A percentile compares a stretch with the other conserved stretches of the same genome.
Evolutionary conservation across 1,140 invertebrate species (phyloP).

Genomic region (Lerema accius): DNA sequence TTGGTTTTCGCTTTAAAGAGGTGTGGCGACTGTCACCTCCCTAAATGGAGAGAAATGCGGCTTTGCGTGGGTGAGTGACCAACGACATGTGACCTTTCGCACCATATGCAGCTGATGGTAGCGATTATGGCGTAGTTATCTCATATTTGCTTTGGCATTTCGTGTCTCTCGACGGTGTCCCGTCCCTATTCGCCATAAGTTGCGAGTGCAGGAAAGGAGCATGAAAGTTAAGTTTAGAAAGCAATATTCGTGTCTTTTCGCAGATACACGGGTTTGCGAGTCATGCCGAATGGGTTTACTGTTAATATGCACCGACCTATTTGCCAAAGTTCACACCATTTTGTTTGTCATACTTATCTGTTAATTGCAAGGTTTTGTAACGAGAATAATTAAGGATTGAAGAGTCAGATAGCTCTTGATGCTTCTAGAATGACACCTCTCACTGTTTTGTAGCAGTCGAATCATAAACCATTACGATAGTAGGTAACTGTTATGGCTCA

Average conservation of each 20-base stretch:
- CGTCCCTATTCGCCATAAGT: conserved; percentile 30
- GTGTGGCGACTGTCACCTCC: conserved; percentile 50
- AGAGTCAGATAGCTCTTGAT: too few relatives aligned
- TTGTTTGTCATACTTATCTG: too few relatives aligned
- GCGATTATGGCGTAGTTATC: conserved; percentile 34
- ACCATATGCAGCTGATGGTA: conserved; percentile 38
- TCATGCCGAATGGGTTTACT: neutral
- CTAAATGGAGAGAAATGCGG: conserved; percentile 66
- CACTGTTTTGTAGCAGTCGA: too few relatives aligned
- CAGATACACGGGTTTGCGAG: conserved; percentile 9
- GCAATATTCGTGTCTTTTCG: conserved; percentile 31
- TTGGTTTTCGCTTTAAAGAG: conserved; percentile 37
- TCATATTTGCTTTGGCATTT: conserved; percentile 34
- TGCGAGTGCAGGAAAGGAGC: conserved; percentile 20
- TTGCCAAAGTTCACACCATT: too few relatives aligned
- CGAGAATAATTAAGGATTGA: too few relatives aligned
- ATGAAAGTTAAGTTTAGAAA: conserved; percentile 29
- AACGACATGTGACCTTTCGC: conserved; percentile 49
- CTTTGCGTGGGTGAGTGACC: conserved; percentile 43
- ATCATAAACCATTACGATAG: too few relatives aligned
- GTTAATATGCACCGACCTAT: neutral
- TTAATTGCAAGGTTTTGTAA: too few relatives aligned
- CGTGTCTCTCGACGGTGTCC: conserved; percentile 29
- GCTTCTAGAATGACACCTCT: too few relatives aligned
- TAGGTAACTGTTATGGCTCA: too few relatives aligned